Evolutionary conservation across 2,113 vertebrate species (phyloP).

Genomic region (Psophia crepitans): DNA sequence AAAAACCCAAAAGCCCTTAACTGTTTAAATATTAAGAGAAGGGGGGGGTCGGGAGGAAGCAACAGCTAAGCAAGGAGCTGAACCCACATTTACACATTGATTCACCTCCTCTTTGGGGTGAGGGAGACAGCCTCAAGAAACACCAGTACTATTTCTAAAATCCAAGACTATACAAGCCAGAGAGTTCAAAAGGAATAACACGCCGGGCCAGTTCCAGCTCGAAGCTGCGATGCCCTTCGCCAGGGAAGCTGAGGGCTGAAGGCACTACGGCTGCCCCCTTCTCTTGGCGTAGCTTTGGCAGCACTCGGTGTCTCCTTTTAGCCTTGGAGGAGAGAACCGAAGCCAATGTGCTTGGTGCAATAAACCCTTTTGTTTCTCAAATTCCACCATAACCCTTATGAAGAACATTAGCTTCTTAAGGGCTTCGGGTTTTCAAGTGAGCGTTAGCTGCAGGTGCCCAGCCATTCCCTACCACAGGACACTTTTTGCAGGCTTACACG

Average conservation of each 20-base stretch:
- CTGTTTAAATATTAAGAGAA: background rate
- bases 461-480: background rate
- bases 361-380: background rate
- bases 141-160: background rate
- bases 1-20: background rate
- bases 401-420: background rate
- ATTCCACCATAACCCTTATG: background rate
- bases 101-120: background rate
- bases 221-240: accelerated
- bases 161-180: background rate
- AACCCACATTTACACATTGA: background rate
- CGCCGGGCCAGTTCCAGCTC: background rate
- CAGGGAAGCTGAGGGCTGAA: background rate
- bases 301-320: background rate
- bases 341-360: background rate
- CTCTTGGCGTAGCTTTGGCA: accelerated
- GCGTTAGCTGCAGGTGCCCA: background rate
- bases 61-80: background rate
- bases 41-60: background rate
- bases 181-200: background rate
- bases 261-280: background rate
- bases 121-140: background rate
- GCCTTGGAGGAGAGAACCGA: background rate
- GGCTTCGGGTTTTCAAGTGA: background rate
- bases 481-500: background rate